Evolutionary conservation across 2,888 invertebrate genomes (phyloP).

Genomic region (Clistopyga incitator): DNA sequence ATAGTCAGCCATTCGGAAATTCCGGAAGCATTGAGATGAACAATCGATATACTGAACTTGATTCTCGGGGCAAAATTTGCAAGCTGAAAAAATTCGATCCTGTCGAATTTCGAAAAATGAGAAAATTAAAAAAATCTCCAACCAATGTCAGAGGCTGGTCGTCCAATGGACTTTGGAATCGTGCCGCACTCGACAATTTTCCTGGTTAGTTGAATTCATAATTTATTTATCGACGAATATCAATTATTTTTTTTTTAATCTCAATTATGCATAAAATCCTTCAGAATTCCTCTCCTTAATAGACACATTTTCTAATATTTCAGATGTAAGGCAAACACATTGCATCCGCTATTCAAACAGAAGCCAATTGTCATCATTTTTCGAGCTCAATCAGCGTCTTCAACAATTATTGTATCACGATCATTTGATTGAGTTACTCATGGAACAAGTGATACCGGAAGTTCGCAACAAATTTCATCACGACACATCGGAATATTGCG

Average conservation of each 20-base stretch:
- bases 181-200: conserved; percentile 67
- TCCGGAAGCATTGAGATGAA: conserved; percentile 59
- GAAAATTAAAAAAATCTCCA: conserved; percentile 5
- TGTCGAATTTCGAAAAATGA: conserved; percentile 53
- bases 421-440: conserved; percentile 73
- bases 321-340: conserved; percentile 71
- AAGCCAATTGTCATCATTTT: conserved; percentile 74
- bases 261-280: no score
- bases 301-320: conserved; percentile 51
- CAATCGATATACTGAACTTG: conserved; percentile 68
- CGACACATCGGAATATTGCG: conserved; percentile 70
- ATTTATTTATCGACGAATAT: neutral
- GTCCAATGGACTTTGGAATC: conserved; percentile 80
- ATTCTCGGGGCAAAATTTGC: conserved; percentile 60
- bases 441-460: conserved; percentile 72
- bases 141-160: conserved; percentile 61
- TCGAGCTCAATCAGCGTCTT: conserved; percentile 74
- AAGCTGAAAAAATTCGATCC: conserved; percentile 62
- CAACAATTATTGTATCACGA: conserved; percentile 75
- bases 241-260: no score
- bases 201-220: conserved; percentile 71
- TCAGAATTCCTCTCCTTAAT: neutral
- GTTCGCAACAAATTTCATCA: conserved; percentile 69
- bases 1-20: conserved; percentile 51
- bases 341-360: conserved; percentile 76